Percentiles rank a stretch among this genome's conserved stretches.
phyloP scores from a whole-genome alignment of 2,888 invertebrate genomes.

The Coelogynopora nodosa region DNA sequence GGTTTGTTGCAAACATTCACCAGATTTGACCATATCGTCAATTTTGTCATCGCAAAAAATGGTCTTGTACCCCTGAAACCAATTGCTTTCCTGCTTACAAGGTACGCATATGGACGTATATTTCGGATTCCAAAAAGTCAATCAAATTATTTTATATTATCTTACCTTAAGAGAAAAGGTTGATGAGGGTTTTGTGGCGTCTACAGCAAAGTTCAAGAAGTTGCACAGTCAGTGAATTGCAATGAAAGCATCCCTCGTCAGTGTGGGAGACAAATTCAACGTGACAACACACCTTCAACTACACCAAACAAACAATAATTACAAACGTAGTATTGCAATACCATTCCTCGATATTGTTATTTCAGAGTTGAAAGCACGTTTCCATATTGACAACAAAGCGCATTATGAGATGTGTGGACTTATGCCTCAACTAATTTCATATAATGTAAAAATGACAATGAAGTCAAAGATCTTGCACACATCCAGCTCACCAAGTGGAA shows the following conservation, averaged over 20 bases:
- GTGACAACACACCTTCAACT: conserved; percentile 32
- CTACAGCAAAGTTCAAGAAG: conserved; percentile 32
- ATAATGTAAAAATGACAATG: conserved; percentile 31
- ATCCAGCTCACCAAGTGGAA: conserved; percentile 31
- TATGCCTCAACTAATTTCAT: conserved; percentile 23
- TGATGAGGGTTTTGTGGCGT: conserved; percentile 28
- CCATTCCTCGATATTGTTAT: conserved; percentile 38
- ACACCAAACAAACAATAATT: neutral
- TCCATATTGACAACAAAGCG: conserved; percentile 3
- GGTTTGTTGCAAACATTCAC: conserved; percentile 12
- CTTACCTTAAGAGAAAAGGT: conserved; percentile 17
- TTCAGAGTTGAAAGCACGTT: conserved; percentile 30
- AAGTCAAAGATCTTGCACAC: conserved; percentile 23
- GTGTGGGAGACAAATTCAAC: conserved; percentile 27
- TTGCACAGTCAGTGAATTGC: conserved; percentile 34
- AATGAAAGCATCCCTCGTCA: conserved; percentile 17
- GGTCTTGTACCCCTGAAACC: neutral
- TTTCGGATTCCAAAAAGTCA: conserved; percentile 28
- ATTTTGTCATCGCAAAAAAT: conserved; percentile 32
- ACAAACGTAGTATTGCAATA: conserved; percentile 27
- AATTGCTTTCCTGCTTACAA: neutral
- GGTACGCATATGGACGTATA: conserved; percentile 15
- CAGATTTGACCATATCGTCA: neutral
- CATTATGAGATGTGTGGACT: conserved; percentile 33
- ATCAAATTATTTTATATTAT: conserved; percentile 22